Base-by-base conservation (phyloP, 2,888 invertebrate genomes). In the Bibio marci region DNA sequence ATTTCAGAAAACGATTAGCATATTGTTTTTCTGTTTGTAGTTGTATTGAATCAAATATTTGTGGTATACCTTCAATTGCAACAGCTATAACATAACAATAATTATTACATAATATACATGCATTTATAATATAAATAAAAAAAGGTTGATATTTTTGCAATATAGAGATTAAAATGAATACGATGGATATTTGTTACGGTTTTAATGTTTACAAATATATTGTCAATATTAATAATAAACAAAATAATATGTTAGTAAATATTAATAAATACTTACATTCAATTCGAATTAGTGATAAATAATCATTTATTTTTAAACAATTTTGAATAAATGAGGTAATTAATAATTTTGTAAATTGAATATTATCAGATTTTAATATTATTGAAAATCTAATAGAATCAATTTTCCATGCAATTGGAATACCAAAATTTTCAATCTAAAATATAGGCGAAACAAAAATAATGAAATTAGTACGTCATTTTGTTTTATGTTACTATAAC, bases 341-440 rank as follows among this genome's bases (percentile, higher is more conserved):
- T 45, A 85, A 67, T 48, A 76, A 69, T 50, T 59, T 53, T 43
- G 80, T 75, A 35, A 86, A 69, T 50, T 77, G 73, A 51, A 79
- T 75, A 48, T 82, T 68, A 54, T 85, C 81, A 33, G 81, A 80
- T 57, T 78, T 79, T 40, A 87, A 51, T 44, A 87, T 71, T 46
- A 83, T 65, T 37, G 78, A 78, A 51, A 87, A 70, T 54, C 74
- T 71, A n/a, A n/a, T n/a, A 45, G 79, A 74, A 38, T 75, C 72
- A 38, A 76, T 76, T 52, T 76, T 80, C 86, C 86, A 87, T 22
- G 83, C 81, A 40, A 80, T 65, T 35, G 80, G 73, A 53, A 75
- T 70, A 40, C 86, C 86, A 58, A 80, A 80, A 50, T 78, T 71
- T 54, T 85, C 82, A 51, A 86, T 64, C 81, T 85, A 59, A 30